Evolutionary conservation across 2,797 vertebrate genomes (phyloP), one percentile per base, ranked within the genome.

Genomic region (Ara ararauna): DNA sequence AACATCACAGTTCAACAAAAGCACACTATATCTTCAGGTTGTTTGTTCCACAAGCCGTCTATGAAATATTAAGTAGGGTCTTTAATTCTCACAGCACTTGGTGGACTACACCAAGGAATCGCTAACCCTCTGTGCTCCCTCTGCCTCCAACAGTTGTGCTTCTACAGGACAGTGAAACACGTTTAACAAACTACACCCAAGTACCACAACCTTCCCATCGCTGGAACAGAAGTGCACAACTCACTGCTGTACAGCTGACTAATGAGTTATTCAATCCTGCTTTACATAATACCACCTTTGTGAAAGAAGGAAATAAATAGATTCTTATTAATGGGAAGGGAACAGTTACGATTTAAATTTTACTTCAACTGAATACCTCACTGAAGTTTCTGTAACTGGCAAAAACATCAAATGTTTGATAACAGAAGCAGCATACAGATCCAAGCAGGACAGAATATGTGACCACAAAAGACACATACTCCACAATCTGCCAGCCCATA

Each of bases 151-250:
- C 3, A 2, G 61, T 23, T 26, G 18, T 2, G 0, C 26, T 64
- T 32, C 48, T n/a, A 7, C 17, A 19, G 8, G 42, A 19, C 40
- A 56, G 30, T 2, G 27, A 62, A 82, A 76, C 8, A 4, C 0
- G 0, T 22, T 48, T 11, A 34, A 34, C 5, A 29, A 74, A n/a
- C 17, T 1, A 34, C 2, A 47, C 27, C 11, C 26, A 34, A 54
- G 42, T 3, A 58, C 34, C 2, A 0, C 0, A 0, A 26, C n/a
- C 61, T 74, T 42, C 51, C n/a, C 13, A 5, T 40, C 0, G 0
- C 20, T 42, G 15, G 13, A 30, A 24, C 30, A 70, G 30, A n/a
- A 36, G 27, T 2, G 30, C 1, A 0, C 36, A 38, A 47, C 58
- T 62, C 18, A 2, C 6, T 34, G 72, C 22, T 3, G 0, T 8